phyloP scores from a whole-genome alignment of 1,140 invertebrate genomes.

The Trachymyrmex cornetzi region DNA sequence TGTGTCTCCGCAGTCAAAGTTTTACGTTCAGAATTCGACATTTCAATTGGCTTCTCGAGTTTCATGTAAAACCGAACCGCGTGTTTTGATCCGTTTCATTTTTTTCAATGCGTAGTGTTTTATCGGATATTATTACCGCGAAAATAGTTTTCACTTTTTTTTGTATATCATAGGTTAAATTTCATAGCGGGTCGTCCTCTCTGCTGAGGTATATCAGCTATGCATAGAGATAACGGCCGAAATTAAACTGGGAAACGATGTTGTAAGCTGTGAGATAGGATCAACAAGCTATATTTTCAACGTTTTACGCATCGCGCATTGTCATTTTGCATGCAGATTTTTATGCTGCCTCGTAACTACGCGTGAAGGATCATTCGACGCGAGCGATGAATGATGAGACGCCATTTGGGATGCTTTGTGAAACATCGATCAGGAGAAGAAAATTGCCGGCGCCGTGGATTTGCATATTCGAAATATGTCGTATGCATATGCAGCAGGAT shows the following conservation, averaged over 20 bases:
- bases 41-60: constrained; percentile 7
- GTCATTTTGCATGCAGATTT: constrained; percentile 57
- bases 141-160: constrained; percentile 25
- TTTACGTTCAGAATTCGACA: not conserved
- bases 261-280: constrained; percentile 34
- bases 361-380: constrained; percentile 12
- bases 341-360: not conserved
- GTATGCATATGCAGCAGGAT: constrained; percentile 72
- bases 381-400: constrained; percentile 59
- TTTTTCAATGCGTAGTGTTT: not conserved
- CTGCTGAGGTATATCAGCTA: constrained; percentile 25
- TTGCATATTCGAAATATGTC: constrained; percentile 71
- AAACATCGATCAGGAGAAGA: constrained; percentile 74
- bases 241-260: constrained; percentile 52
- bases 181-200: not conserved
- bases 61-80: not conserved
- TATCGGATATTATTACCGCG: constrained; percentile 21
- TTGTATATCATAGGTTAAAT: constrained; percentile 9
- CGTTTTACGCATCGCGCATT: constrained; percentile 28
- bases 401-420: constrained; percentile 50
- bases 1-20: not conserved
- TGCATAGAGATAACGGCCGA: constrained; percentile 48
- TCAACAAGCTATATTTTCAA: constrained; percentile 44
- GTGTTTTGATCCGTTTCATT: not conserved
- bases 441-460: constrained; percentile 67